phyloP scores from a whole-genome alignment of 1,140 invertebrate species.

The Drosophila elegans region DNA sequence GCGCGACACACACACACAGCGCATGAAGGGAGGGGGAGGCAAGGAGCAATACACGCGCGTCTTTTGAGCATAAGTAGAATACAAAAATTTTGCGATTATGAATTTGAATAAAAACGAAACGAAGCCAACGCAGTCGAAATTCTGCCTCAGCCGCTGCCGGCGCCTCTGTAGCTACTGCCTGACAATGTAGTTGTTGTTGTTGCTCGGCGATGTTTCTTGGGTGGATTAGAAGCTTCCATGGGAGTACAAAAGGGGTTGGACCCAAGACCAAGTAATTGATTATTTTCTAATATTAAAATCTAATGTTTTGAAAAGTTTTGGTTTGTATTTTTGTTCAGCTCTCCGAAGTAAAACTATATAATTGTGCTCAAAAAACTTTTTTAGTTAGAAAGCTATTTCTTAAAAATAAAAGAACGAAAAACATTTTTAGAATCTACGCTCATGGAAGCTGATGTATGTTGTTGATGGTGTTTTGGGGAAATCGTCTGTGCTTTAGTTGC shows the following conservation, averaged over 20 bases:
- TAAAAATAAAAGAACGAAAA: no score
- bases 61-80: slow-evolving; percentile 81
- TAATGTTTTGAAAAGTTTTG: no score
- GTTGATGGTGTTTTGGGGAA: neutral
- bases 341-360: no score
- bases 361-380: no score
- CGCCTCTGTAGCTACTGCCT: slow-evolving; percentile 9
- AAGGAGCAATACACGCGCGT: slow-evolving; percentile 46
- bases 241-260: slow-evolving; percentile 1
- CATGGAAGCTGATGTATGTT: slow-evolving; percentile 1
- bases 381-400: no score
- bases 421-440: neutral
- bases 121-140: slow-evolving; percentile 56
- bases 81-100: slow-evolving; percentile 84
- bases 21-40: neutral
- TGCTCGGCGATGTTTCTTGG: slow-evolving; percentile 22
- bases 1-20: neutral
- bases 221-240: slow-evolving; percentile 65
- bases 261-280: neutral
- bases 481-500: slow-evolving; percentile 37
- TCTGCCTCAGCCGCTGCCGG: slow-evolving; percentile 10
- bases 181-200: slow-evolving; percentile 22
- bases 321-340: no score
- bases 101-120: slow-evolving; percentile 84
- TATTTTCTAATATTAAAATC: no score